Evolutionary conservation across 2,113 vertebrate species (phyloP).

Genomic region (Hippopotamus amphibius): DNA sequence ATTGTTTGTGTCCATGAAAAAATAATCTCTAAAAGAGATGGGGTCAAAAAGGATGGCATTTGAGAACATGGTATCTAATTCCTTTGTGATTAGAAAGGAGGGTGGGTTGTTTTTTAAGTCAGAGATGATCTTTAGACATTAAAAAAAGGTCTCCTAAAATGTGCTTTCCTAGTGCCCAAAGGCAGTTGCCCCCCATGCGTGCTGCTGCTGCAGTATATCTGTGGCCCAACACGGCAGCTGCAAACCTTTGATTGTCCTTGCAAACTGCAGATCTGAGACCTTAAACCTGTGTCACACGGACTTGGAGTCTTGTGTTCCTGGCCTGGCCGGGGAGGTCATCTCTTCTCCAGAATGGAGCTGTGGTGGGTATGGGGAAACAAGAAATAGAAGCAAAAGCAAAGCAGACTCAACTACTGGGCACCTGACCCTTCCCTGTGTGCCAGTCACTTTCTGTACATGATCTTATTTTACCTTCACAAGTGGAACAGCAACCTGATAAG

Average conservation of each 20-base stretch:
- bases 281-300: not conserved
- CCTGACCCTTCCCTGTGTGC: not conserved
- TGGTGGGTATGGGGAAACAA: not conserved
- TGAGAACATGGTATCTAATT: not conserved
- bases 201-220: not conserved
- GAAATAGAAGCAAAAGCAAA: not conserved
- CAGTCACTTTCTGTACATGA: not conserved
- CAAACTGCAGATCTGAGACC: conserved; percentile 24
- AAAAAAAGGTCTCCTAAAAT: not conserved
- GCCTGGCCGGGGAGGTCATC: not conserved
- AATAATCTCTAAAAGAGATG: not conserved
- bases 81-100: not conserved
- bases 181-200: fast-evolving
- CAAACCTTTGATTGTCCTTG: conserved; percentile 43
- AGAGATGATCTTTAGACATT: not conserved
- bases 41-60: not conserved
- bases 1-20: not conserved
- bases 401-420: not conserved
- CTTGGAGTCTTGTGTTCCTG: not conserved
- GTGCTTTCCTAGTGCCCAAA: not conserved
- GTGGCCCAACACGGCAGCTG: not conserved
- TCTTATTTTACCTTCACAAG: not conserved
- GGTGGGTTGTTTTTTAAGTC: not conserved
- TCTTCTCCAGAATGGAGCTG: not conserved
- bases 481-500: not conserved